Base-by-base conservation (phyloP, 2,888 invertebrate genomes). In the Synergus japonicus region DNA sequence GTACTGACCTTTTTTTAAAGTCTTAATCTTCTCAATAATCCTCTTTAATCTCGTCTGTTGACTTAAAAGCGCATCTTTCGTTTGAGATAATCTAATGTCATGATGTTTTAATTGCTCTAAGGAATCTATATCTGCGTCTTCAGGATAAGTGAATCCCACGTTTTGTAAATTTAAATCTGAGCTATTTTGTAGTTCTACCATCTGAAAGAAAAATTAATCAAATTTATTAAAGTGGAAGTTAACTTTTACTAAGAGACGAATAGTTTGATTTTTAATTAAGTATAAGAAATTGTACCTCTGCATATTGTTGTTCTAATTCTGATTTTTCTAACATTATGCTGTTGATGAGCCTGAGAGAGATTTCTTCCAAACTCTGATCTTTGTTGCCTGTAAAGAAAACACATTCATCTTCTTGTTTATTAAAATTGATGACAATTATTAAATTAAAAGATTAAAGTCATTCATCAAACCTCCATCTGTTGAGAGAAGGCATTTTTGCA, bases 321-420 rank as follows among this genome's bases (percentile, higher is more conserved):
- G 93, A 94, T 88, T 96, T 96, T 86, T 95, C 95, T 90, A 95
- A 94, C 85, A 95, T 94, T 85, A 95, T 95, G 89, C 95, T 95
- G 83, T 95, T 95, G 54, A 95, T 94, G 79, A 96, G 91, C 91
- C 95, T 95, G 44, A 96, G 92, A 0, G 96, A 96, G 86, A 97
- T 96, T 90, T 97, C 96, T 88, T 97, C 97, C 84, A 97, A 93
- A 88, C 96, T 96, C 37, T 94, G 93, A 49, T 92, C 89, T 79
- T 82, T 87, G 22, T 86, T 86, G 67, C 85, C 91, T 90, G 64
- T 29, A 82, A 83, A 76, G 10, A 76, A 73, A 58, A 64, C 41
- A 76, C 29, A 60, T 41, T 76, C 49, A 12, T 41, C 15, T 44
- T 54, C 18, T 9, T 54, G 60, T 76, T 54, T 37, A 60, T 22